Base-by-base conservation (phyloP, 2,888 invertebrate genomes). In the Pollenia labialis region DNA sequence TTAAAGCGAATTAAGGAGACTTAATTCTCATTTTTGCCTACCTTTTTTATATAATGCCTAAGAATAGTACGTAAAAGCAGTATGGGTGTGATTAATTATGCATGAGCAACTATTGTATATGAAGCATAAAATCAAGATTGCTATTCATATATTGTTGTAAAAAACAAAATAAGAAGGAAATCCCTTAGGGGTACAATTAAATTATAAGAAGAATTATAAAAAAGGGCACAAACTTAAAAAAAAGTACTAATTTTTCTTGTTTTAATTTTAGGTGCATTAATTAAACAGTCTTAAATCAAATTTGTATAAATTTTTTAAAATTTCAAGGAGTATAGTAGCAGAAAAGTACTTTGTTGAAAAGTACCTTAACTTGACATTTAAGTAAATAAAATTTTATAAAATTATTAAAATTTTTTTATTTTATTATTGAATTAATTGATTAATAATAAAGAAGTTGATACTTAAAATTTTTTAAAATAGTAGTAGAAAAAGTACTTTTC, bases 61-160 rank as follows among this genome's bases (percentile, higher is more conserved):
- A 3, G 32, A n/a, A n/a, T 50, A 32, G 32, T 9, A 23, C 14
- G n/a, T 12, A 32, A 32, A 9, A 16, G 52, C n/a, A 40, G 50
- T 12, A 40, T 68, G 69, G n/a, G 69, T 7, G 14, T 42, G 69
- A 69, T 16, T 69, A 54, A 54, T 46, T 66, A 69, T 18, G 42
- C 16, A 50, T 42, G 40, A 69, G 32, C 50, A 68, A 68, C 16
- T 32, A 50, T 16, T 32, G 32, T 42, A 16, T 42, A 23, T n/a
- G 14, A 48, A 32, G 72, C 16, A 48, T 23, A 52, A 52, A 69
- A 52, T 52, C 58, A 71, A 46, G 46, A 72, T 10, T 74, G n/a
- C 14, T 56, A 23, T 69, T 52, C 18, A 42, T 69, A 9, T 42
- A 54, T 42, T 11, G 54, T 12, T 54, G 16, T 52, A 10, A 14